phyloP scores from a whole-genome alignment of 1,140 invertebrate genomes.

The Danaus plexippus region DNA sequence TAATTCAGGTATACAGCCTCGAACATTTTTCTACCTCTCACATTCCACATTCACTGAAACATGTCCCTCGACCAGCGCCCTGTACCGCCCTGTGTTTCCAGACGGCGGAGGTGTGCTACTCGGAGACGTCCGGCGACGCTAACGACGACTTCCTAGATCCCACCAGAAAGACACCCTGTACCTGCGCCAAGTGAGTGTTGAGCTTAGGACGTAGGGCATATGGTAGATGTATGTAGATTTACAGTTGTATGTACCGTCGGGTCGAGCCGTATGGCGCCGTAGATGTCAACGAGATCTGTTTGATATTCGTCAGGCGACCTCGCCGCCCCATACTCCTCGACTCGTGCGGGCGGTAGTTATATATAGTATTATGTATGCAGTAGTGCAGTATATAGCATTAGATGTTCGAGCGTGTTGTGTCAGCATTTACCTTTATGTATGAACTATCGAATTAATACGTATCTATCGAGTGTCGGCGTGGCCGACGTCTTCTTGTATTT shows the following conservation, averaged over 20 bases:
- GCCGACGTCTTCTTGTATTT: no score
- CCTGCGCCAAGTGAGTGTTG: slow-evolving; percentile 81
- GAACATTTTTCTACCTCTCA: no score
- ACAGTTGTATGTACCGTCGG: no score
- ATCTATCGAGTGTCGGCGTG: no score
- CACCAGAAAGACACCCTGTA: slow-evolving; percentile 83
- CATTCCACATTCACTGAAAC: no score
- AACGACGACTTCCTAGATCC: slow-evolving; percentile 89
- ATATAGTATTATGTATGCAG: slow-evolving; percentile 25
- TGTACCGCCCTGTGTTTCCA: slow-evolving; percentile 33
- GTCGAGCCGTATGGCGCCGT: no score
- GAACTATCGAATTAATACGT: slow-evolving; percentile 13
- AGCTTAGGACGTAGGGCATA: background rate
- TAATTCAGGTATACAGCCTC: no score
- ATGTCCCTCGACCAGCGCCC: no score
- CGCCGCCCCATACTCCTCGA: no score
- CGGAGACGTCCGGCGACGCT: slow-evolving; percentile 37
- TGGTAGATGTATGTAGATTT: no score
- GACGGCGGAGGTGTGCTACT: slow-evolving; percentile 66
- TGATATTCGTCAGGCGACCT: no score
- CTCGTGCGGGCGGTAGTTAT: background rate
- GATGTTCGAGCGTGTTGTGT: slow-evolving; percentile 47
- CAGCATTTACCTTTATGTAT: slow-evolving; percentile 45
- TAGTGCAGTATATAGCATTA: slow-evolving; percentile 50
- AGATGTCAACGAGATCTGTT: no score